Base-by-base conservation (phyloP, 2,888 invertebrate genomes). In the Saturnia japonica region DNA sequence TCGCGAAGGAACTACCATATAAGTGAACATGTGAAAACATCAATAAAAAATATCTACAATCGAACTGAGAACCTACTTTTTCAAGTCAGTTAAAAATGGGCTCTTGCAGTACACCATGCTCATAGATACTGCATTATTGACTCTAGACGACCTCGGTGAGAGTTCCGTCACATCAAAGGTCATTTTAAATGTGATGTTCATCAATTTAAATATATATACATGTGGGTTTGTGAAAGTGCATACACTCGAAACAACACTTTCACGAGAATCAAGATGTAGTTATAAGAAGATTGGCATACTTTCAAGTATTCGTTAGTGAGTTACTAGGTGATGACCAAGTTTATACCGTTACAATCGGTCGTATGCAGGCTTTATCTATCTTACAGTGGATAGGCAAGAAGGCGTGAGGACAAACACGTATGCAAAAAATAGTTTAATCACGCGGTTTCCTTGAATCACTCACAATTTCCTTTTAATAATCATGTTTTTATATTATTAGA, bases 181-280 rank as follows among this genome's bases (percentile, higher is more conserved):
- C 34, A 71, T 68, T 72, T 72, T 74, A 72, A 73, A 28, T 3
- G 45, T 64, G 67, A 42, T 68, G 62, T 70, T 68, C 25, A 60
- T 60, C 25, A 42, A 54, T 69, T 42, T n/a, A 28, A 47, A 25
- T 68, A 45, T 66, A 72, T 67, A 19, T n/a, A 68, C 69, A 68
- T 14, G 68, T 54, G 34, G n/a, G 45, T 54, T 54, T 70, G 73
- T 73, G 74, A 74, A 74, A 72, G 73, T 69, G 72, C 73, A 73
- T 54, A 25, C 34, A 72, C 74, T 72, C 25, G 78, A 70, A 51
- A 69, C 73, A 80, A 78, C 71, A 80, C 81, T 81, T 80, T 80
- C 80, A n/a, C n/a, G 71, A 75, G 75, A 73, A 70, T 43, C 34
- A 70, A 2, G 51, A 68, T 40, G 40, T n/a, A 40, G 25, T 19